Conservation (phyloP, 2,888 invertebrate genomes). For the Esperia sulphurella region DNA sequence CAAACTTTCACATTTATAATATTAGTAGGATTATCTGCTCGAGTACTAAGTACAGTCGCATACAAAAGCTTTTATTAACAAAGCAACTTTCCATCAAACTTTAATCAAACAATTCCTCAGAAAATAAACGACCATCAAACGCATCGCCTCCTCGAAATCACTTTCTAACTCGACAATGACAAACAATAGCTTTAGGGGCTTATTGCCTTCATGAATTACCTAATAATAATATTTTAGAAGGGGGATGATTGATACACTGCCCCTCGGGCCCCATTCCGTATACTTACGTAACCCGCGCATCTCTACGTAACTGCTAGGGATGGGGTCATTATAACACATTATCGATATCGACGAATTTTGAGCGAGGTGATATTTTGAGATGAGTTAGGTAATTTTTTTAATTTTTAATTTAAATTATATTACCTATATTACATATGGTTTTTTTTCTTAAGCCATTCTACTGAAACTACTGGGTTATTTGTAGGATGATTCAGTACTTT, state of each 20-base stretch:
- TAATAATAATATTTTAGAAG: slow-evolving; percentile 27
- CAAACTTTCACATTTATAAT: too few relatives aligned
- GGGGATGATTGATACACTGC: slow-evolving; percentile 35
- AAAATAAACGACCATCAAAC: background rate
- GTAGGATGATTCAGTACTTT: too few relatives aligned
- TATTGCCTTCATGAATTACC: slow-evolving; percentile 38
- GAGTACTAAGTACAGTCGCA: too few relatives aligned
- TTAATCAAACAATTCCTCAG: background rate
- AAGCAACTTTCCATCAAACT: too few relatives aligned
- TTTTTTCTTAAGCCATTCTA: too few relatives aligned
- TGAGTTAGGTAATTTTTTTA: too few relatives aligned
- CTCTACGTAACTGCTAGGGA: slow-evolving; percentile 10
- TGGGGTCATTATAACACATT: slow-evolving; percentile 5
- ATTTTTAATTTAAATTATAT: too few relatives aligned
- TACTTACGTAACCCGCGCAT: slow-evolving; percentile 21
- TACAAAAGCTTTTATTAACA: too few relatives aligned
- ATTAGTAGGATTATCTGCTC: too few relatives aligned
- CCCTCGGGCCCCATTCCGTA: slow-evolving; percentile 11
- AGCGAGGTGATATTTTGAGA: background rate
- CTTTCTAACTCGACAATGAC: background rate
- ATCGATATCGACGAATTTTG: slow-evolving; percentile 15
- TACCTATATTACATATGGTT: too few relatives aligned
- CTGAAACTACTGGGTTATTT: too few relatives aligned
- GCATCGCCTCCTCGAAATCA: background rate
- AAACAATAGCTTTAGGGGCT: slow-evolving; percentile 14